Conservation (phyloP, 2,888 invertebrate genomes). For the Carcina quercana region DNA sequence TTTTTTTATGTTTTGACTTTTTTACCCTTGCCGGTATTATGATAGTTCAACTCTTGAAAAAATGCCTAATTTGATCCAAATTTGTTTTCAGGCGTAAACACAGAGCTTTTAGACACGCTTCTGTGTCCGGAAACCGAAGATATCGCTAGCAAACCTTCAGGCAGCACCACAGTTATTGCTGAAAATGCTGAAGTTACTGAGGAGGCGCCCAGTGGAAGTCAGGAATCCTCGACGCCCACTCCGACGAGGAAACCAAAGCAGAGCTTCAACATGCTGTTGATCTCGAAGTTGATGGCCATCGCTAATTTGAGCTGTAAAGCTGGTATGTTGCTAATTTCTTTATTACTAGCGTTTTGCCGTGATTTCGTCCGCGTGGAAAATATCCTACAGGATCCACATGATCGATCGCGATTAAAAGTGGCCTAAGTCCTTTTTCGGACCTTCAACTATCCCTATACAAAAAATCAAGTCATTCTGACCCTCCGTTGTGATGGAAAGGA, state of each 20-base stretch:
- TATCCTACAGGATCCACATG: no score
- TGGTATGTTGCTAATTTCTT: constrained; percentile 69
- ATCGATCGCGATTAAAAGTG: no score
- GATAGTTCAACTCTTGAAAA: no score
- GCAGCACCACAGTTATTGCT: constrained; percentile 9
- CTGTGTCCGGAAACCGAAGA: constrained; percentile 76
- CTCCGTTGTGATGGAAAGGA: no score
- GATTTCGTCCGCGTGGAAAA: no score
- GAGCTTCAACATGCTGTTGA: constrained; percentile 87
- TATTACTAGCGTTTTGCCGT: not conserved
- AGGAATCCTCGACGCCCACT: constrained; percentile 18
- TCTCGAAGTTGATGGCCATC: constrained; percentile 89
- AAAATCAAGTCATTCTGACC: no score
- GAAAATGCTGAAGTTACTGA: no score
- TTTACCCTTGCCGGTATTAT: no score
- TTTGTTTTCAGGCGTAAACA: constrained; percentile 85
- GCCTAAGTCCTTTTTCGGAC: no score
- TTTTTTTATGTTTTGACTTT: constrained; percentile 2
- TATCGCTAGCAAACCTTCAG: constrained; percentile 13
- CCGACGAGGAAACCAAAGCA: constrained; percentile 48
- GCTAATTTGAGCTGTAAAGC: constrained; percentile 90
- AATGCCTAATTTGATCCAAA: no score
- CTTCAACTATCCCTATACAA: no score
- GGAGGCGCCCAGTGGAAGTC: constrained; percentile 12
- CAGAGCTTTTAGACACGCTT: constrained; percentile 86